These are phyloP conservation scores for Acleris laterana DNA, from an alignment of 2,888 invertebrate species.

Conservation along the genomic window DNA sequence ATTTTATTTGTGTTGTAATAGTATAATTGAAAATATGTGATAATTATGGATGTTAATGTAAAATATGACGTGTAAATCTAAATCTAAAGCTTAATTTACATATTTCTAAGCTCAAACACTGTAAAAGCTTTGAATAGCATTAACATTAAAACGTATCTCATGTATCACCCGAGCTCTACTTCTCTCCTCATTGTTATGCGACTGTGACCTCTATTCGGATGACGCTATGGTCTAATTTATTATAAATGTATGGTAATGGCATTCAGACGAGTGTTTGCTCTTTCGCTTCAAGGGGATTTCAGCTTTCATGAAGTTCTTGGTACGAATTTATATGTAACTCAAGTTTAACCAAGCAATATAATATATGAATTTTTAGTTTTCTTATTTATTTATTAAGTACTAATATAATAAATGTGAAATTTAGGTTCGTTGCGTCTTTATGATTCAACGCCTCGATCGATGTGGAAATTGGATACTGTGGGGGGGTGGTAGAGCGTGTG, in stretches of 20 bases:
- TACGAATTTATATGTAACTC: not conserved
- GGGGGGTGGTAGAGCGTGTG: no score
- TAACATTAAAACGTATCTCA: slow-evolving; percentile 9
- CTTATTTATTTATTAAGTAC: no score
- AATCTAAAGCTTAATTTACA: not conserved
- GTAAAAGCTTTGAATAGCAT: slow-evolving; percentile 9
- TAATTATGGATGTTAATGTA: no score
- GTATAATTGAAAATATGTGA: no score
- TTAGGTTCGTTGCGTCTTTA: no score
- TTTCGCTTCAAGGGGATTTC: slow-evolving; percentile 14
- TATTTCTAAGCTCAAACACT: not conserved
- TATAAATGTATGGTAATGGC: slow-evolving; percentile 1
- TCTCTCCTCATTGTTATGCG: not conserved
- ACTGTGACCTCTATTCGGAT: not conserved
- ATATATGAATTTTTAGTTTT: no score
- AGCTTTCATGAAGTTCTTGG: slow-evolving; percentile 15
- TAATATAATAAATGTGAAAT: no score
- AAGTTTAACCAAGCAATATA: not conserved
- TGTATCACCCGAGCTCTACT: not conserved
- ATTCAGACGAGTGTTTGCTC: slow-evolving; percentile 17
- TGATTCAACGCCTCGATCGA: not conserved
- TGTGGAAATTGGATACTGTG: not conserved
- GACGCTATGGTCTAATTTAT: not conserved
- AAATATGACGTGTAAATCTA: no score
- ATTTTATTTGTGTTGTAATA: no score